Evolutionary conservation across 1,140 invertebrate genomes (phyloP), one percentile per base, ranked within the genome.

Genomic region (Odontomachus brunneus): DNA sequence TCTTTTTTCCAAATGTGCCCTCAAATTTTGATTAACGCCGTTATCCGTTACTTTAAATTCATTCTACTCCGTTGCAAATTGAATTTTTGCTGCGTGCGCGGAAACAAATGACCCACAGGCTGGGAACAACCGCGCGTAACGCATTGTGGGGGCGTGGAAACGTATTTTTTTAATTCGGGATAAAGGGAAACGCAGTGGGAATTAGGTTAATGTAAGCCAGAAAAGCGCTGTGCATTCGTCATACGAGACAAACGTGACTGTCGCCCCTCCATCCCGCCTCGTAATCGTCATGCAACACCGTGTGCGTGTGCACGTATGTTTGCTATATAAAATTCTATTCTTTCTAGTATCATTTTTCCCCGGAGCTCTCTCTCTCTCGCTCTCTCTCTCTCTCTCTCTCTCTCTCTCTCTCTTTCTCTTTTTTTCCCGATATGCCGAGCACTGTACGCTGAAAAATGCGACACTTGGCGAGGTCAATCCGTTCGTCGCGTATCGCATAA

Each of bases 11-110:
- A 74, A 22, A 62, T n/a, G 38, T 22, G 57, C 22, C 26, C 29
- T 75, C 57, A 75, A 74, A 75, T 49, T 15, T 75, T 75, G 24
- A 74, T 74, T 60, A 60, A 74, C 71, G 19, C 5, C 22, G 71
- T 44, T 62, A 76, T 1, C 9, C 9, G 38, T 44, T 44, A 44
- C 38, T 65, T 66, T 38, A 33, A 26, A 53, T 76, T 67, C 5
- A 38, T 38, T 66, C 66, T 67, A 76, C 66, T 67, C 57, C 22
- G 38, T 12, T 53, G 62, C 14, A 76, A 76, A 76, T 76, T 53
- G 48, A 29, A 76, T 76, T 76, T 67, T 33, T 14, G 19, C 29
- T 15, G 26, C 33, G 66, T 44, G 38, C 38, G 38, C 38, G 38
- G 38, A 44, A 44, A 44, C 38, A 44, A 44, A 44, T 44, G 38